These are phyloP conservation scores for Nothobranchius kuhntae DNA, from an alignment of 2,113 vertebrate genomes.

Conservation along the genomic window DNA sequence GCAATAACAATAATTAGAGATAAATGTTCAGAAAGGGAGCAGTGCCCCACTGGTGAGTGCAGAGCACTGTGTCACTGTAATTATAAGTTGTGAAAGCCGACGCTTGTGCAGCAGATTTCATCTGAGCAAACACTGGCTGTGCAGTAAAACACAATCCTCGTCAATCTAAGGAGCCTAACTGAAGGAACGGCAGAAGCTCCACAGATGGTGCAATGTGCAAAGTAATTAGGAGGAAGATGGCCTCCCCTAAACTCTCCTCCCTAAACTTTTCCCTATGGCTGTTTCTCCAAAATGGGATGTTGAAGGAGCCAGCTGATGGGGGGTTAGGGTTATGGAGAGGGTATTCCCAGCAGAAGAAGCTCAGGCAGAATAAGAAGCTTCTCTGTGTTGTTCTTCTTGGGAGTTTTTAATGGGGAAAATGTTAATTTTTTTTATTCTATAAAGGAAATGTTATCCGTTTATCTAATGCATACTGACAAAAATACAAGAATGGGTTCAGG, in stretches of 20 bases:
- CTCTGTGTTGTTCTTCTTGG: too few species aligned
- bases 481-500: too few species aligned
- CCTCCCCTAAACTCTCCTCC: not conserved
- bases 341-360: too few species aligned
- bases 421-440: too few species aligned
- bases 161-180: constrained; percentile 78
- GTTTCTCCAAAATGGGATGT: not conserved
- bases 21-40: constrained; percentile 30
- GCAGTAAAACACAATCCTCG: constrained; percentile 53
- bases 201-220: constrained; percentile 68
- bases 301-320: constrained; percentile 17
- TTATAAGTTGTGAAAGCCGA: constrained; percentile 52
- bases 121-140: constrained; percentile 61
- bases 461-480: too few species aligned
- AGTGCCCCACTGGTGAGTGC: constrained; percentile 32
- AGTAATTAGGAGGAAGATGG: constrained; percentile 58
- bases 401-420: too few species aligned
- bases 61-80: constrained; percentile 61
- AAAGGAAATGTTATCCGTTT: too few species aligned
- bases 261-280: too few species aligned
- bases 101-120: constrained; percentile 46
- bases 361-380: too few species aligned
- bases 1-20: constrained; percentile 61
- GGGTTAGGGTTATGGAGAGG: too few species aligned
- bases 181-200: constrained; percentile 56